phyloP scores from a whole-genome alignment of 2,113 vertebrate genomes.

The Aix galericulata region DNA sequence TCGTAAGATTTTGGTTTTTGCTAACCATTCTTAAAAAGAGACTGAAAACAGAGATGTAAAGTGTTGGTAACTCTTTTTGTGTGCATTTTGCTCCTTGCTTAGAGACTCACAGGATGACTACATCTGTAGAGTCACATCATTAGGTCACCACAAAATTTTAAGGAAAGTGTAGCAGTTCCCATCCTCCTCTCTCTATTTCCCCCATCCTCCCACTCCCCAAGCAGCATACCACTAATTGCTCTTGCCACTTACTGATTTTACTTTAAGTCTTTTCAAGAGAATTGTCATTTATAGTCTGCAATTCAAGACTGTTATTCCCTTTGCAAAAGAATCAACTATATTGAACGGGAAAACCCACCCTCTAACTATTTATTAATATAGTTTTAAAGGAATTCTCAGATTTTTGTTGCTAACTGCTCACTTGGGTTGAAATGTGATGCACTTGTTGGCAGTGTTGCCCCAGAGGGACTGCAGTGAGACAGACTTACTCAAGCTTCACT shows the following conservation, averaged over 20 bases:
- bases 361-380: conserved; percentile 77
- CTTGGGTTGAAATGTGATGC: conserved; percentile 75
- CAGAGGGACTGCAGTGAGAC: conserved; percentile 84
- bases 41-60: background rate
- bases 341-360: conserved; percentile 70
- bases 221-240: background rate
- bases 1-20: background rate
- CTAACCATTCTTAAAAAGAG: background rate
- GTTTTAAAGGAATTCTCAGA: conserved; percentile 78
- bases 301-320: conserved; percentile 40
- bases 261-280: conserved; percentile 7
- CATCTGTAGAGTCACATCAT: background rate
- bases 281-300: conserved; percentile 31
- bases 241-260: conserved; percentile 27
- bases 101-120: background rate
- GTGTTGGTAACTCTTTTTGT: background rate
- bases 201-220: background rate
- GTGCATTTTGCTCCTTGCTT: background rate
- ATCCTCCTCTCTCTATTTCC: background rate
- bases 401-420: conserved; percentile 71
- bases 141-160: background rate
- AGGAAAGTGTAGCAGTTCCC: background rate
- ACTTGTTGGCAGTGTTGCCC: conserved; percentile 79
- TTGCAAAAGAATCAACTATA: conserved; percentile 66
- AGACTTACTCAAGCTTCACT: conserved; percentile 92